Base-by-base conservation (phyloP, 2,888 invertebrate genomes). In the Chrysotoxum bicinctum region DNA sequence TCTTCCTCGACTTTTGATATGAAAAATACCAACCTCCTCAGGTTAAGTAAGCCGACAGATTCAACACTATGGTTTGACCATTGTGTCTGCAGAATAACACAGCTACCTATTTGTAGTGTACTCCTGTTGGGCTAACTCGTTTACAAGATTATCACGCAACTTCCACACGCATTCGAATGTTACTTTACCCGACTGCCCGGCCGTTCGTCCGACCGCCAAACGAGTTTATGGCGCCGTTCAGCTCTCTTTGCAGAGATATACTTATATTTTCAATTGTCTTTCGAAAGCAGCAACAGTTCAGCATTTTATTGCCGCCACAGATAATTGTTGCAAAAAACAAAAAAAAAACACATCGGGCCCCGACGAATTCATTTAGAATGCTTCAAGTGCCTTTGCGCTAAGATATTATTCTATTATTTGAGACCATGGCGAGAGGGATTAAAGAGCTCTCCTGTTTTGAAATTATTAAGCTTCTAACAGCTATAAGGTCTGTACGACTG, bases 201-300 rank as follows among this genome's bases (percentile, higher is more conserved):
- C 37, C 37, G 58, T 32, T 19, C 32, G 54, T 56, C 70, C 70
- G 70, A 66, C 64, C 60, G 60, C 54, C 14, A 84, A 87, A 87
- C 87, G 72, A 83, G 87, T 87, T 87, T 80, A 68, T 87, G 87
- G 87, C 87, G 87, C 87, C 87, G 87, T 54, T 43, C 54, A 30
- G 45, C 52, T 72, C 45, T 45, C 70, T 37, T 81, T 58, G 66
- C 75, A 72, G 75, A 84, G 23, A 30, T 64, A 64, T 45, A 64
- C 23, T 26, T 79, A 70, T 64, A 21, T 64, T 40, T 80, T 80
- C 84, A 84, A 84, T 84, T 85, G 85, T 85, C 72, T 77, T 84
- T 81, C 48, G 76, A 72, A 81, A 77, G 48, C 66, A 66, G 48
- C 64, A 60, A 21, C 23, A 40, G 26, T 40, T 60, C 26, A 81